phyloP scores from a whole-genome alignment of 2,888 invertebrate genomes.

The Drosophila flavopinicola region DNA sequence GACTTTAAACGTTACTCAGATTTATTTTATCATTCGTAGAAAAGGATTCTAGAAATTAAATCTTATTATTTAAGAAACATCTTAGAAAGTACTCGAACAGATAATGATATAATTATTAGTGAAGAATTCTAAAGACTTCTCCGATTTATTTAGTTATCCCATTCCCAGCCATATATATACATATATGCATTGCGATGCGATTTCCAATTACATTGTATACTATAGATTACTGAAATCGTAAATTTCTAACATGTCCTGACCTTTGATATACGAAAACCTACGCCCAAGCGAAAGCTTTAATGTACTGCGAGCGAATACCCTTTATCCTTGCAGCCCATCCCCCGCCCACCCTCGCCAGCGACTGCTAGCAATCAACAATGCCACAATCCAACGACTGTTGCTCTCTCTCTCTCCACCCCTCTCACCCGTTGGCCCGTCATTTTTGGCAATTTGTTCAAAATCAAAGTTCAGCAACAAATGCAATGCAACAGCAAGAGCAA shows the following conservation, averaged over 20 bases:
- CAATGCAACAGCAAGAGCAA: conserved; percentile 78
- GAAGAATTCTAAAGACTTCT: too few species aligned
- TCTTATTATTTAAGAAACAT: not conserved
- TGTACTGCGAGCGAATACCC: conserved; percentile 39
- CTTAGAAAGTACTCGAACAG: not conserved
- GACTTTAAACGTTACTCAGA: too few species aligned
- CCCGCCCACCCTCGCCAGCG: conserved; percentile 5
- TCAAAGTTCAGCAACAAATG: conserved; percentile 76
- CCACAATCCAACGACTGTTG: conserved; percentile 69
- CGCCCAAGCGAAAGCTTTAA: conserved; percentile 43
- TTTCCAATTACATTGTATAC: conserved; percentile 29
- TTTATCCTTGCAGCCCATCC: not conserved
- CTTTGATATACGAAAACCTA: conserved; percentile 65
- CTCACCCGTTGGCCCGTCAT: conserved; percentile 32
- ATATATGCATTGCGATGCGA: not conserved
- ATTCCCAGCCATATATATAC: too few species aligned
- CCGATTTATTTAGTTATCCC: too few species aligned
- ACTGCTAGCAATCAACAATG: conserved; percentile 60
- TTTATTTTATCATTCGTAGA: not conserved
- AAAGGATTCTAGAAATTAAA: not conserved
- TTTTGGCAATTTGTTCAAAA: conserved; percentile 76
- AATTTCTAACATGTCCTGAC: conserved; percentile 64
- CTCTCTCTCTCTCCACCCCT: conserved; percentile 26
- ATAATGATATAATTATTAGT: too few species aligned
- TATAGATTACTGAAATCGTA: conserved; percentile 37